Percentiles rank a stretch among this genome's conserved stretches.
Evolutionary conservation across 2,797 vertebrate genomes (phyloP).

Genomic region (Coranthus polyacanthus): DNA sequence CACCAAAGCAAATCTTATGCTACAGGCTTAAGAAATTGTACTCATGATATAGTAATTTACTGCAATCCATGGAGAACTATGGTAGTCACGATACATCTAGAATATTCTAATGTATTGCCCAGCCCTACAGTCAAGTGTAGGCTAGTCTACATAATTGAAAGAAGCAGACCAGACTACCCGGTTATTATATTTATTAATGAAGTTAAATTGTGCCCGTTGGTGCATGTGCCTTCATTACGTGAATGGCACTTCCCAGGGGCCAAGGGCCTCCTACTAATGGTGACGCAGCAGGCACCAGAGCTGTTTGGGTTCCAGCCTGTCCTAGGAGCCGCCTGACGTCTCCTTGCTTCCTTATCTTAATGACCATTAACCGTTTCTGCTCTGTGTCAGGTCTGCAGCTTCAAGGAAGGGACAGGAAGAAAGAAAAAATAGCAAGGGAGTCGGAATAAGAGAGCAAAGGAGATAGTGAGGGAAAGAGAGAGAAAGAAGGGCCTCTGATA

Average conservation of each 20-base stretch:
- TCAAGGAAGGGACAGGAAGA: conserved; percentile 75
- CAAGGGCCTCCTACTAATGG: conserved; percentile 37
- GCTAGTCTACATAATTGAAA: not conserved
- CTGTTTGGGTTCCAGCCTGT: conserved; percentile 79
- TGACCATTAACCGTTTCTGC: conserved; percentile 84
- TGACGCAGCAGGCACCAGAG: conserved; percentile 59
- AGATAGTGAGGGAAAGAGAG: conserved; percentile 60
- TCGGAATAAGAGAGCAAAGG: conserved; percentile 51
- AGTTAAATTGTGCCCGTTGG: conserved; percentile 13
- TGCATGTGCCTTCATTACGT: not conserved
- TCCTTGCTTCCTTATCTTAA: conserved; percentile 81
- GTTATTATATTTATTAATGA: not conserved
- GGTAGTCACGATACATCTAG: too few relatives aligned
- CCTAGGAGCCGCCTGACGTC: conserved; percentile 75
- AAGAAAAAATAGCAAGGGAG: conserved; percentile 51
- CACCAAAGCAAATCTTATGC: too few relatives aligned
- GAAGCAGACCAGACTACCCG: not conserved
- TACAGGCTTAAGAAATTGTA: too few relatives aligned
- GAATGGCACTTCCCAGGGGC: conserved; percentile 28
- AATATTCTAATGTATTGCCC: too few relatives aligned
- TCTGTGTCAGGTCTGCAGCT: conserved; percentile 76
- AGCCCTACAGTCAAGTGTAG: too few relatives aligned
- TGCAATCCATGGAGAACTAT: too few relatives aligned
- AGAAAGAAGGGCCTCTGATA: conserved; percentile 76
- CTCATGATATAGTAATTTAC: too few relatives aligned